Evolutionary conservation across 2,797 vertebrate species (phyloP), one percentile per base, ranked within the genome.

Genomic region (Coccyzus lansbergi): DNA sequence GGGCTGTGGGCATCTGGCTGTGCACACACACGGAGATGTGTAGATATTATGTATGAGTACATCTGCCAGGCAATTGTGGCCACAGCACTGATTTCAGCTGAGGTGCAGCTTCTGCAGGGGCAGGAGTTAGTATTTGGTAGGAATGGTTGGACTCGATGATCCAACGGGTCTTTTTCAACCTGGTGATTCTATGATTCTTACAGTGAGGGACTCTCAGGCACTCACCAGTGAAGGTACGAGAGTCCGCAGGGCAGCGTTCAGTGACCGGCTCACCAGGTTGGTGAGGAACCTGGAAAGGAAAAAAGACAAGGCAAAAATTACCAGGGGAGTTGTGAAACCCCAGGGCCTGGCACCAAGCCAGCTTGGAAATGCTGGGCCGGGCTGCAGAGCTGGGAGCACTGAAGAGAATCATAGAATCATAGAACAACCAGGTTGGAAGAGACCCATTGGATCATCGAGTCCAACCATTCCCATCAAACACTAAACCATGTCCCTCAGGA

Each of bases 221-320:
- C 96, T 97, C 86, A 97, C 97, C 96, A 96, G 20, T 0, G 64
- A 53, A 8, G 95, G 96, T 6, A 98, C n/a, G 6, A 94, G 29
- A 4, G 68, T 36, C 14, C 33, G 89, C 10, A 98, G 75, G 6
- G 71, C 21, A 1, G 48, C 44, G 79, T 94, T 97, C 80, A 97
- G 62, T 71, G 94, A 5, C 0, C 31, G 15, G 52, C 95, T 93
- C 60, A 92, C 40, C 48, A 97, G 31, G 10, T 29, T 72, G 69
- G 88, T 87, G 34, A 97, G 16, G 53, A 94, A 10, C 26, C 97
- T 97, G 81, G 38, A 31, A 70, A n/a, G 55, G 62, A 13, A 59
- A n/a, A 42, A 52, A 68, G 31, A 18, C 26, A 56, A 56, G 59
- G 20, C 25, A 58, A 49, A 52, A 78, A 28, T 46, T 6, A 34